Percentiles rank a stretch among this genome's conserved stretches.
phyloP scores from a whole-genome alignment of 2,797 vertebrate genomes.

The Lutjanus campechanus region DNA sequence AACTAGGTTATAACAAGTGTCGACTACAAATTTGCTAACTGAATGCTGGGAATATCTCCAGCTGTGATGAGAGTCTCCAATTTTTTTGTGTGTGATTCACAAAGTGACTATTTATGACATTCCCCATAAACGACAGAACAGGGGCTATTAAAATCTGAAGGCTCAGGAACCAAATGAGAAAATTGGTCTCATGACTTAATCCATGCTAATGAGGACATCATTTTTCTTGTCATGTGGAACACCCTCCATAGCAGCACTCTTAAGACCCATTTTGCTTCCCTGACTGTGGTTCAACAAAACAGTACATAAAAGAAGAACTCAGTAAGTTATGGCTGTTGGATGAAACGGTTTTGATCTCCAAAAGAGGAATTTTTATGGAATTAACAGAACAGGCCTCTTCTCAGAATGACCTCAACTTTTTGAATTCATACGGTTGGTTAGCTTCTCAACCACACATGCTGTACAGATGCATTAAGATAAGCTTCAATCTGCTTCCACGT shows the following conservation, averaged over 20 bases:
- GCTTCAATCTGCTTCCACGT: conserved; percentile 34
- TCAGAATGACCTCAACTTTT: conserved; percentile 33
- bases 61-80: conserved; percentile 52
- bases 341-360: conserved; percentile 26
- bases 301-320: conserved; percentile 44
- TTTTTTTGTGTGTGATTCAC: conserved; percentile 57
- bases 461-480: background rate
- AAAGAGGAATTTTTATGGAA: conserved; percentile 29
- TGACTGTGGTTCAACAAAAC: conserved; percentile 46
- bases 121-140: conserved; percentile 65
- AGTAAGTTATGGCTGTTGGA: conserved; percentile 23
- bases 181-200: conserved; percentile 71
- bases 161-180: conserved; percentile 59
- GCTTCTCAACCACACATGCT: conserved; percentile 4
- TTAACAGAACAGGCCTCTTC: conserved; percentile 23
- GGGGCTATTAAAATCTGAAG: conserved; percentile 63
- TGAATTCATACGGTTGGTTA: conserved; percentile 12
- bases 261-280: conserved; percentile 46
- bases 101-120: conserved; percentile 69
- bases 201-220: conserved; percentile 66
- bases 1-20: conserved; percentile 54
- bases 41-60: conserved; percentile 54
- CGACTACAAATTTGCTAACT: conserved; percentile 40
- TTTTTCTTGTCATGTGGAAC: conserved; percentile 60
- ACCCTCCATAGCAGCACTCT: conserved; percentile 35